These are phyloP conservation scores for Hetaerina titia DNA, from an alignment of 2,888 invertebrate species.

Conservation along the genomic window DNA sequence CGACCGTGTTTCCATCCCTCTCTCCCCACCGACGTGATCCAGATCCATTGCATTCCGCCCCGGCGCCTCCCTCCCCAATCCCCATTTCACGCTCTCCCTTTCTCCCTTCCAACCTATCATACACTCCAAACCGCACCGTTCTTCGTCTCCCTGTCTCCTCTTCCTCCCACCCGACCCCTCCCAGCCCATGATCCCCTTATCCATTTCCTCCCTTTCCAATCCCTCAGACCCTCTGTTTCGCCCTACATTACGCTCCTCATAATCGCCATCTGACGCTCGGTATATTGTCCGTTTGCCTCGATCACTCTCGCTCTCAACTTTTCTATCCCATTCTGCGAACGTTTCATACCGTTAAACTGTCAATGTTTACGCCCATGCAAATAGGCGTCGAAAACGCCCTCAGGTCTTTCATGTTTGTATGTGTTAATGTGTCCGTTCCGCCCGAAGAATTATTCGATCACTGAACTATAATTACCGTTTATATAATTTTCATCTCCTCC, in stretches of 20 bases:
- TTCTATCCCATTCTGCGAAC: neutral
- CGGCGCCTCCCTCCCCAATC: too few relatives aligned
- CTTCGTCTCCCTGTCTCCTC: neutral
- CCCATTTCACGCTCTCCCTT: neutral
- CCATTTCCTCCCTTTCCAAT: slow-evolving; percentile 2
- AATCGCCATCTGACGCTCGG: slow-evolving; percentile 17
- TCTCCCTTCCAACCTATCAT: neutral
- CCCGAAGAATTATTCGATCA: neutral
- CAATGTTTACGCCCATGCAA: neutral
- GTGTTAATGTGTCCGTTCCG: neutral
- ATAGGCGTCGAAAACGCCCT: neutral
- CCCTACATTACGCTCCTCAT: slow-evolving; percentile 6
- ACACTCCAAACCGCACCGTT: neutral
- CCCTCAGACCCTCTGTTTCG: neutral
- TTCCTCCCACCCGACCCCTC: neutral
- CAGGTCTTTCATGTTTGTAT: neutral
- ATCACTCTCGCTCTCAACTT: too few relatives aligned
- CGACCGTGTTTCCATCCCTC: neutral
- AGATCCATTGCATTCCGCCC: neutral
- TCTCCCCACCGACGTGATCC: neutral
- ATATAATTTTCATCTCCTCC: neutral
- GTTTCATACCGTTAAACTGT: neutral
- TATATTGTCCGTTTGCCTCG: neutral
- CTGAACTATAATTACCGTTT: neutral
- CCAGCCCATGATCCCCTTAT: neutral